A percentile compares a stretch with the other conserved stretches of the same genome.
phyloP scores from a whole-genome alignment of 2,113 vertebrate species.

The Urocynchramus pylzowi region DNA sequence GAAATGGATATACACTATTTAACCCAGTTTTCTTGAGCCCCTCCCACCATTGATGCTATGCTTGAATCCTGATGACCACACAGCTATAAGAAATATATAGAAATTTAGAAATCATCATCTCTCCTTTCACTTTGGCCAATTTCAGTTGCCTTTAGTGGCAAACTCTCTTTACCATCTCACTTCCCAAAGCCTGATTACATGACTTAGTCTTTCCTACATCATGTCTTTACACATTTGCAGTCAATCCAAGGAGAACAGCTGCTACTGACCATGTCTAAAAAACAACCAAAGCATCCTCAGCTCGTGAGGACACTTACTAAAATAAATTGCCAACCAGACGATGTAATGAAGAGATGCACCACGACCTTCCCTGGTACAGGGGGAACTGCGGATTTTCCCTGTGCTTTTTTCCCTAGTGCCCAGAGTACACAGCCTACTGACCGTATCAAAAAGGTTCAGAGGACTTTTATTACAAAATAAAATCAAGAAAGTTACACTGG shows the following conservation, averaged over 20 bases:
- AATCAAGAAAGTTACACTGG: neutral
- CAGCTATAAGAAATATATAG: neutral
- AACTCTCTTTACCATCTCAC: neutral
- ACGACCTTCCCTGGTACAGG: neutral
- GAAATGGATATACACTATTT: neutral
- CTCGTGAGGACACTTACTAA: neutral
- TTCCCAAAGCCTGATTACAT: neutral
- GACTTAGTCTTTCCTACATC: neutral
- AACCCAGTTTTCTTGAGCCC: neutral
- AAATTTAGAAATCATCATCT: neutral
- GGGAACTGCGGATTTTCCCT: neutral
- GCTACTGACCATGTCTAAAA: neutral
- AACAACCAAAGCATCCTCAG: neutral
- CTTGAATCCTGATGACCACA: neutral
- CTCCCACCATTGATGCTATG: accelerated
- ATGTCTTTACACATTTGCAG: neutral
- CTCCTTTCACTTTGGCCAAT: neutral
- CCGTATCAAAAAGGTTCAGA: accelerated
- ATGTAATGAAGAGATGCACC: neutral
- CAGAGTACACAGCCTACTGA: neutral
- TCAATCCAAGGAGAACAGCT: neutral
- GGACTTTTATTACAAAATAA: neutral
- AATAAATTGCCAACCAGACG: neutral
- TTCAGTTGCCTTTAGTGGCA: neutral
- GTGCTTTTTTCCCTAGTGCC: neutral